Evolutionary conservation across 2,888 invertebrate genomes (phyloP).

Genomic region (Nycteola revayana): DNA sequence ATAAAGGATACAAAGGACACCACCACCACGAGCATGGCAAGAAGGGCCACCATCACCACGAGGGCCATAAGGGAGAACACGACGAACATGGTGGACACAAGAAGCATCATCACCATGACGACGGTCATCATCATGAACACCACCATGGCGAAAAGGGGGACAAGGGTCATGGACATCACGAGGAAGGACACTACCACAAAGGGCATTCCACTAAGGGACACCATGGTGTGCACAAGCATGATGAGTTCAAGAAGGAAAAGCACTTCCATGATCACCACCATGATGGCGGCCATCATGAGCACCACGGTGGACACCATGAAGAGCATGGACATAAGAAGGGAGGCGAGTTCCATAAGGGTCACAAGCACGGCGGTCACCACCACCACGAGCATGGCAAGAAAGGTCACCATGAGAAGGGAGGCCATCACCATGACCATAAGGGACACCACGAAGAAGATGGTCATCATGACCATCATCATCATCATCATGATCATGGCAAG

Average conservation of each 20-base stretch:
- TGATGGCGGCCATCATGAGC: slow-evolving; percentile 89
- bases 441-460: slow-evolving; percentile 91
- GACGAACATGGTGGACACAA: slow-evolving; percentile 85
- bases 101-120: slow-evolving; percentile 85
- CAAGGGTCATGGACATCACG: slow-evolving; percentile 80
- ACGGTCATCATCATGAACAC: slow-evolving; percentile 84
- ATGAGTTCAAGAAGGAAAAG: slow-evolving; percentile 93
- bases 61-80: slow-evolving; percentile 83
- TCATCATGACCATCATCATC: slow-evolving; percentile 89
- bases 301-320: slow-evolving; percentile 90
- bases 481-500: slow-evolving; percentile 89
- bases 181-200: slow-evolving; percentile 88
- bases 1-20: slow-evolving; percentile 87
- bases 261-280: slow-evolving; percentile 93
- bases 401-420: slow-evolving; percentile 90
- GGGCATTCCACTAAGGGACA: slow-evolving; percentile 93
- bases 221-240: slow-evolving; percentile 91
- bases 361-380: slow-evolving; percentile 89
- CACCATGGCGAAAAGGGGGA: slow-evolving; percentile 86
- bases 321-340: slow-evolving; percentile 92
- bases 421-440: slow-evolving; percentile 89
- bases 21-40: slow-evolving; percentile 85
- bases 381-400: slow-evolving; percentile 91
- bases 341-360: slow-evolving; percentile 89
- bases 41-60: slow-evolving; percentile 89